Conservation (phyloP, 1,140 invertebrate species). For the Orchesella cincta region DNA sequence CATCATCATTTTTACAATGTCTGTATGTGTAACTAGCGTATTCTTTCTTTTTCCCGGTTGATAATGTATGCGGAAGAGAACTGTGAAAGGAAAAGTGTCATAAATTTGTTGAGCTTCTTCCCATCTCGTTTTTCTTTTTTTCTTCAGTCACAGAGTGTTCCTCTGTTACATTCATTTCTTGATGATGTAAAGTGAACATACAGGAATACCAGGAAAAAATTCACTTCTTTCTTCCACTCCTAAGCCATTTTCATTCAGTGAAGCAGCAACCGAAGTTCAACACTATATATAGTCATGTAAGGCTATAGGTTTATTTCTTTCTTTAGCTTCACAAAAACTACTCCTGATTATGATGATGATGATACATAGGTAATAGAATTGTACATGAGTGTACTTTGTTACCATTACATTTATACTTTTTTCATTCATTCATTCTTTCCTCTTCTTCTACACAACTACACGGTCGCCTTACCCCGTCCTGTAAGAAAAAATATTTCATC, state of each 20-base stretch:
- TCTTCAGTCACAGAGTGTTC: too few species aligned
- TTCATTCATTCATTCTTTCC: not conserved
- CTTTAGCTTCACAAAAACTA: too few species aligned
- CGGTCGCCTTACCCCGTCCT: not conserved
- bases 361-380: slow-evolving; percentile 21
- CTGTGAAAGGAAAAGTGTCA: slow-evolving; percentile 52
- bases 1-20: not conserved
- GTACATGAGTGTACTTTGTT: slow-evolving; percentile 18
- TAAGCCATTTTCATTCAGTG: slow-evolving; percentile 15
- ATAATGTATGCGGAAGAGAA: slow-evolving; percentile 51
- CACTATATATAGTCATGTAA: too few species aligned
- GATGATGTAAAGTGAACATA: not conserved
- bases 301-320: too few species aligned
- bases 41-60: slow-evolving; percentile 9
- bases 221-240: not conserved
- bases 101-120: slow-evolving; percentile 48
- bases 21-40: not conserved
- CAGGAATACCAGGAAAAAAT: not conserved
- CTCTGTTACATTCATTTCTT: too few species aligned
- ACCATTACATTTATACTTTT: not conserved
- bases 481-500: not conserved
- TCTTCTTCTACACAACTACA: not conserved
- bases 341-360: not conserved
- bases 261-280: not conserved
- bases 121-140: not conserved